Conservation (phyloP, 2,113 vertebrate genomes). For the Craseonycteris thonglongyai region DNA sequence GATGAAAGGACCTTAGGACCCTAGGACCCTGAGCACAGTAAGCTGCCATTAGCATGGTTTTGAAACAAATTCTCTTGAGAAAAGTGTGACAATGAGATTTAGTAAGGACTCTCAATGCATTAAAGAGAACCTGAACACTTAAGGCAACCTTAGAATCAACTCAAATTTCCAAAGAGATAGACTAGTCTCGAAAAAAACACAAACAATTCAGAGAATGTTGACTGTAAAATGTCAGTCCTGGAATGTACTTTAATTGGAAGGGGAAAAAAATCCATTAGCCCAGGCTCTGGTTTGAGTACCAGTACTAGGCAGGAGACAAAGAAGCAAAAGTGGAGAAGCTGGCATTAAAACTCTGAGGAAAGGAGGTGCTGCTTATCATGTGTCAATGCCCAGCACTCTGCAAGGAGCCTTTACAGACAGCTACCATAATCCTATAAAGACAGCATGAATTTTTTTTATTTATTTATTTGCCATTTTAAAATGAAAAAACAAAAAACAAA, state of each 20-base stretch:
- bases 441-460: no score
- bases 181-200: constrained; percentile 28
- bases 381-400: neutral
- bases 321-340: neutral
- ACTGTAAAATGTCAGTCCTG: neutral
- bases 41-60: constrained; percentile 23
- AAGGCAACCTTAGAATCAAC: neutral
- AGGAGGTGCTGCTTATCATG: neutral
- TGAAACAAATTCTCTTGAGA: constrained; percentile 28
- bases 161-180: neutral
- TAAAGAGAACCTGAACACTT: neutral
- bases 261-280: neutral
- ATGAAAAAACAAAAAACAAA: no score
- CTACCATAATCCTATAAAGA: neutral
- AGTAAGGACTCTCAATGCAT: neutral
- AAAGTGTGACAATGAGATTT: constrained; percentile 21
- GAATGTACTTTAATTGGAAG: neutral
- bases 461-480: neutral
- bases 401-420: neutral
- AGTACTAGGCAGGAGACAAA: neutral
- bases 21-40: neutral
- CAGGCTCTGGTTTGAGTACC: neutral
- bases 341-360: neutral
- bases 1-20: neutral
- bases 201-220: neutral